Conservation (phyloP, 2,888 invertebrate species). For the Hoplodrina ambigua region DNA sequence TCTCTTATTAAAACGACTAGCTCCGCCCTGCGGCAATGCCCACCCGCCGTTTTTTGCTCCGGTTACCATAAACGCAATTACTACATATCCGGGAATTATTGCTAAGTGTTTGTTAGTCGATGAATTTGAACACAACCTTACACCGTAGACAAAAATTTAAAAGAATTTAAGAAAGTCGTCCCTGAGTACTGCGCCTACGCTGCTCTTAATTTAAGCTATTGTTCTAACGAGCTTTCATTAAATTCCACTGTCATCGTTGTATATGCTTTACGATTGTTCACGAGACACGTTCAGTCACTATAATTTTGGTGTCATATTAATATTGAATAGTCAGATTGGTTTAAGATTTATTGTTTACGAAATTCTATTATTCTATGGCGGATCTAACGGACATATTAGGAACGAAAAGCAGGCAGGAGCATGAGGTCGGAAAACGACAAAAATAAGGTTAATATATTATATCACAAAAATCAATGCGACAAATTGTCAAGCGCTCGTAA, state of each 20-base stretch:
- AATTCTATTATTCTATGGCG: too few species aligned
- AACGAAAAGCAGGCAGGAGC: too few species aligned
- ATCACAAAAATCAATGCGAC: too few species aligned
- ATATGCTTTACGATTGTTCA: conserved; percentile 12
- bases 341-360: too few species aligned
- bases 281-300: background rate
- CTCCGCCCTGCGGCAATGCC: conserved; percentile 54
- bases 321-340: background rate
- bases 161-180: conserved; percentile 53
- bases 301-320: background rate
- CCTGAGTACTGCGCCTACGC: conserved; percentile 46
- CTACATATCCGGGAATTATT: conserved; percentile 44
- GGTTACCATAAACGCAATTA: conserved; percentile 41
- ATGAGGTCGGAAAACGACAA: too few species aligned
- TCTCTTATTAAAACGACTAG: conserved; percentile 60
- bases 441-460: too few species aligned
- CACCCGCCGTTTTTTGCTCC: conserved; percentile 50
- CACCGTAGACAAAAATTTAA: background rate
- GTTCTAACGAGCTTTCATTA: conserved; percentile 54
- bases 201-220: conserved; percentile 26
- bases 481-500: too few species aligned
- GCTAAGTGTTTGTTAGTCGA: conserved; percentile 4
- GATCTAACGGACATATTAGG: too few species aligned
- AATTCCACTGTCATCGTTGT: conserved; percentile 25
- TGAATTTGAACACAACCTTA: background rate